phyloP scores from a whole-genome alignment of 2,113 vertebrate genomes.

The Tragelaphus imberbis region DNA sequence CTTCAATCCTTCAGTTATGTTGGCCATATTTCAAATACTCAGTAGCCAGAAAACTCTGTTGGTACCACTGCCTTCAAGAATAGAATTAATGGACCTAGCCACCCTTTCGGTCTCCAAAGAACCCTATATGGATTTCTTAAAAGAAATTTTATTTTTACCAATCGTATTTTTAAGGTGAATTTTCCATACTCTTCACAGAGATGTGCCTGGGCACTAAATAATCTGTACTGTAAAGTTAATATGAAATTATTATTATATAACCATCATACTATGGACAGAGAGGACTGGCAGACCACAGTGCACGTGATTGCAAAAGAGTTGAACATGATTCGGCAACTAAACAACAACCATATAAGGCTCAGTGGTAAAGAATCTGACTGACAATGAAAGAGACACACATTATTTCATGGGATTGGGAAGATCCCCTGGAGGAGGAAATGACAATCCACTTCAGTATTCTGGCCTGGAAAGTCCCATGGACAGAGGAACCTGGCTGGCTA shows the following conservation, averaged over 20 bases:
- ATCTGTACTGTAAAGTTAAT: background rate
- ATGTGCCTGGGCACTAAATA: background rate
- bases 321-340: background rate
- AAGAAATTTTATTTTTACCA: background rate
- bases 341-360: background rate
- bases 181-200: background rate
- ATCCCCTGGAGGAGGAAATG: background rate
- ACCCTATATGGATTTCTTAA: background rate
- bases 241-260: background rate
- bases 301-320: accelerated
- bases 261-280: background rate
- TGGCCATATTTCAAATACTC: background rate
- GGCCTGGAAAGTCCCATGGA: background rate
- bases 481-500: background rate
- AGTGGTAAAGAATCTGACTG: background rate
- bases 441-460: background rate
- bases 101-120: background rate
- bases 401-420: background rate
- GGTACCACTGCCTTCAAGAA: background rate
- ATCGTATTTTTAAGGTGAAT: background rate
- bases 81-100: background rate
- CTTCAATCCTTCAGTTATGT: background rate
- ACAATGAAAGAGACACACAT: background rate
- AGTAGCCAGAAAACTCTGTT: background rate
- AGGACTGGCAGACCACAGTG: background rate